Base-by-base conservation (phyloP, 2,888 invertebrate genomes). In the Hipparchia sbordonii region DNA sequence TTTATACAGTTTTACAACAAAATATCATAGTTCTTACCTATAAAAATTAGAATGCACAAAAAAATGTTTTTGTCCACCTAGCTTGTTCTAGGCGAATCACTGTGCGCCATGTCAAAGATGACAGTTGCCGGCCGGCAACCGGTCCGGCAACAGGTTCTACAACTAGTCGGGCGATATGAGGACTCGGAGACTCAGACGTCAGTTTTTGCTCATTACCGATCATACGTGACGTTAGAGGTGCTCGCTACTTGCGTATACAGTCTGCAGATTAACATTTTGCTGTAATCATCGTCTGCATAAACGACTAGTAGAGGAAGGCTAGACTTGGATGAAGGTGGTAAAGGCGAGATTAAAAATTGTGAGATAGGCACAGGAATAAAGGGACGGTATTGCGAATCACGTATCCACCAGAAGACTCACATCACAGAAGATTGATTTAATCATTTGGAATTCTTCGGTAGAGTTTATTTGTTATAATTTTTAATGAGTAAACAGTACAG, bases 161-260 rank as follows among this genome's bases (percentile, higher is more conserved):
- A 59, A 68, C 68, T 46, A 33, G 59, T 12, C 56, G 46, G n/a
- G 13, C 65, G 12, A 48, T 23, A 13, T 48, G 63, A 51, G 52
- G 52, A 46, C 4, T 8, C 65, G 12, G 8, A 12, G 52, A 46
- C 4, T 8, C 65, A 33, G 8, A 12, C 61, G 23, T 63, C 48
- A 33, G 48, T 39, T 60, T 68, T 68, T 68, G 68, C 59, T 68
- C 68, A 68, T 68, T 68, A 68, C 67, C 67, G 67, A 67, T 60
- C 60, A 48, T 33, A 68, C 57, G 67, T 51, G 67, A 51, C 48
- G 59, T 59, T 2, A 5, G 7, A 33, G 13, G 10, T 23, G 23
- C 48, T 23, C 23, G 48, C n/a, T 13, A 6, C 23, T 12, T 5
- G 12, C 46, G 6, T 48, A 8, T 48, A 48, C 52, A 33, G 59